These are phyloP conservation scores for Ibidorhyncha struthersii DNA, from an alignment of 2,113 vertebrate species.

Conservation along the genomic window DNA sequence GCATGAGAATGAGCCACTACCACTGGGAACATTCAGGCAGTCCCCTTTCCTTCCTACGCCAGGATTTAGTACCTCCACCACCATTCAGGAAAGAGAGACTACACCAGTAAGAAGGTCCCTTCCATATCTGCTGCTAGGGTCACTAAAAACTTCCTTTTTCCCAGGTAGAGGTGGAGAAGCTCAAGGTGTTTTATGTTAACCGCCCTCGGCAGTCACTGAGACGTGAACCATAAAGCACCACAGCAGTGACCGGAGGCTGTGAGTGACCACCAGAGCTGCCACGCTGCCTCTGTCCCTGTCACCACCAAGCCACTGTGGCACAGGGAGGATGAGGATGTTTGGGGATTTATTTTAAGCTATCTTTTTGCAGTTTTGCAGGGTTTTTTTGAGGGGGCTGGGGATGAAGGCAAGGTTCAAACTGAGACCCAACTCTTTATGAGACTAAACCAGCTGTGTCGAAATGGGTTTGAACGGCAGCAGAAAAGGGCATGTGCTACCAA, in stretches of 20 bases:
- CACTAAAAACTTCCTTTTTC: background rate
- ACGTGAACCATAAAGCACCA: background rate
- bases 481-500: background rate
- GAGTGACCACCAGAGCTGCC: background rate
- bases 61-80: background rate
- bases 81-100: background rate
- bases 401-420: background rate
- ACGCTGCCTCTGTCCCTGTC: background rate
- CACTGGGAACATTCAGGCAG: background rate
- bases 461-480: background rate
- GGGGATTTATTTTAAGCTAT: background rate
- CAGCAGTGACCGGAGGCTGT: background rate
- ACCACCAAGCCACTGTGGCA: background rate
- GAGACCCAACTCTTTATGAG: background rate
- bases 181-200: background rate
- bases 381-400: rapidly evolving
- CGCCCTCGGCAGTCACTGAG: rapidly evolving
- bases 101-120: background rate
- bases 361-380: background rate
- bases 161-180: background rate
- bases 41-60: background rate
- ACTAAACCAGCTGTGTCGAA: background rate
- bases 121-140: background rate
- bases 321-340: background rate
- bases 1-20: background rate